phyloP scores from a whole-genome alignment of 1,140 invertebrate genomes.

The Sarcophaga peregrina region DNA sequence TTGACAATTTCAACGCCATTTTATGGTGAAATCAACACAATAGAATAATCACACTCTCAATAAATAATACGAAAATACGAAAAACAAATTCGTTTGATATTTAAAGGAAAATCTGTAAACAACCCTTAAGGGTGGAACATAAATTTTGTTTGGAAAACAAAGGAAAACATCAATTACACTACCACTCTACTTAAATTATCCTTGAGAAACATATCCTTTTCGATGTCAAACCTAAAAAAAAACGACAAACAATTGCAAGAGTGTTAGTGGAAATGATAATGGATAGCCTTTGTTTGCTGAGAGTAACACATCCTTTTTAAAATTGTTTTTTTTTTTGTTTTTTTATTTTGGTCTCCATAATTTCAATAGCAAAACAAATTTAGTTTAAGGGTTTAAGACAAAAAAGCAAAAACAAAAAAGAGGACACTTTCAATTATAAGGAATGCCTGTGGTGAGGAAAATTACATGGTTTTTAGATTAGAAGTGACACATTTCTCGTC shows the following conservation, averaged over 20 bases:
- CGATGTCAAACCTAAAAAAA: not conserved
- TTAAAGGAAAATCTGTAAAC: not conserved
- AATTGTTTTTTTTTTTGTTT: not conserved
- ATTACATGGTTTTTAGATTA: slow-evolving; percentile 6
- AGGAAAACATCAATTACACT: not conserved
- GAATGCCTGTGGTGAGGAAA: not conserved
- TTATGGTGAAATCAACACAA: slow-evolving; percentile 5
- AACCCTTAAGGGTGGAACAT: not conserved
- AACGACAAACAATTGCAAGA: not conserved
- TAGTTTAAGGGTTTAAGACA: no score
- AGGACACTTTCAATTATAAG: not conserved
- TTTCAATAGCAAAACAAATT: no score
- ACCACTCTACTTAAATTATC: slow-evolving; percentile 11
- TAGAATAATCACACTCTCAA: not conserved
- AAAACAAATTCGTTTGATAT: not conserved
- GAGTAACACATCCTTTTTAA: not conserved
- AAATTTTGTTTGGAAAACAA: not conserved
- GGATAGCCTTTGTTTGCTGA: not conserved
- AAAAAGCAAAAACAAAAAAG: not conserved
- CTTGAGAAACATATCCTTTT: not conserved
- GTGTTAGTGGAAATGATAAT: not conserved
- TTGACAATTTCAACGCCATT: slow-evolving; percentile 24
- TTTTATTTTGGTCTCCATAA: not conserved
- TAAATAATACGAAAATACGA: not conserved
- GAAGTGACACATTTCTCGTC: slow-evolving; percentile 1